Base-by-base conservation (phyloP, 2,888 invertebrate species). In the Amaurobius ferox region DNA sequence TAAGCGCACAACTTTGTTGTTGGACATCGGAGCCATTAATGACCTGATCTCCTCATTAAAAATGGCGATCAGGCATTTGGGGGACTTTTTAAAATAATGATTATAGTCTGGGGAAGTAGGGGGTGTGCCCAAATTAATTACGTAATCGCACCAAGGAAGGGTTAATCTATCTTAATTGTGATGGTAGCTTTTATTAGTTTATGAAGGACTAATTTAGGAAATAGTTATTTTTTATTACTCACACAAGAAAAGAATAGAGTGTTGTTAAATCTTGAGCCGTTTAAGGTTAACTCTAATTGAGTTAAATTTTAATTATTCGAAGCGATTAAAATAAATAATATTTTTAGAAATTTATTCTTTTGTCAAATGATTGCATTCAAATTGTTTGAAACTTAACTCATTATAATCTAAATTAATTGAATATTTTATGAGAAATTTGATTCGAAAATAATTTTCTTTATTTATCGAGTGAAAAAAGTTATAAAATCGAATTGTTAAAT, bases 11-110 rank as follows among this genome's bases (percentile, higher is more conserved):
- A 44, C 72, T 13, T 23, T 61, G 39, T 67, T 44, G 61, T 61
- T 76, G 71, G 71, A 39, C 28, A 16, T 62, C 71, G 1, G 30
- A 64, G 40, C 62, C 30, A 68, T 61, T 85, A 85, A 85, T 77
- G 83, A 85, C 67, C 78, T 67, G 72, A 85, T 85, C 72, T 40
- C 55, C 77, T 85, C 77, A 85, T 85, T 85, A 85, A 55, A 85
- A 85, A 85, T 70, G 55, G 28, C 48, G 55, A 55, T 61, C 35
- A 29, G 48, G 30, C 67, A 30, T 76, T 66, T 29, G 66, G 30
- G 73, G 73, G 48, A 55, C 44, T 71, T 55, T 71, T 66, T 72
- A 81, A 23, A 29, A 68, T 39, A 64, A 71, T 67, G 55, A 77
- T 77, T 48, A 77, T 77, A 73, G 48, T 55, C 40, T 39, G 29